Percentiles rank a stretch among this genome's conserved stretches.
phyloP scores from a whole-genome alignment of 2,888 invertebrate species.

The Cylindroiulus punctatus region DNA sequence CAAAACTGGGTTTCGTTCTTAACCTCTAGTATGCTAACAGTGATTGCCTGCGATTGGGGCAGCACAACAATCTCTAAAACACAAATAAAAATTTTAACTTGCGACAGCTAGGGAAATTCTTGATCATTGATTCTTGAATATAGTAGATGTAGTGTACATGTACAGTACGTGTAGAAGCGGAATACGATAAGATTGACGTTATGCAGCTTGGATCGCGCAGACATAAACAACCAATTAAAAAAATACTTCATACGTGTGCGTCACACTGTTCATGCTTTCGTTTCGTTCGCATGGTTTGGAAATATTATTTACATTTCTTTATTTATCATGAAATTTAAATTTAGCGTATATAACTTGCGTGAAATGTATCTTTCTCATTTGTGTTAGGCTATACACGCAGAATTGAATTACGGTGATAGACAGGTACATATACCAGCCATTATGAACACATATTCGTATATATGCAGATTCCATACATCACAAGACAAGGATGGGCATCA shows the following conservation, averaged over 20 bases:
- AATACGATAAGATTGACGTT: no score
- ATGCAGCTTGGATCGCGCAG: no score
- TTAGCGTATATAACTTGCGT: slow-evolving; percentile 27
- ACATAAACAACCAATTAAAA: no score
- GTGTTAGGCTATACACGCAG: not conserved
- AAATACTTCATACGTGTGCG: not conserved
- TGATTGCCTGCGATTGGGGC: no score
- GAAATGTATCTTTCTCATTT: slow-evolving; percentile 36
- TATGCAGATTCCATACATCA: not conserved
- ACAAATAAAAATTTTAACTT: no score
- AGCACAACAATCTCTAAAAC: no score
- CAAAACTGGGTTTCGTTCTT: no score
- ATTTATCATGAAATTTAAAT: slow-evolving; percentile 25
- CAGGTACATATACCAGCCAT: slow-evolving; percentile 34
- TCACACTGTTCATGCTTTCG: not conserved
- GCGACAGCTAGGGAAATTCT: no score
- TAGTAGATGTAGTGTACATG: no score
- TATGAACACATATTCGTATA: not conserved
- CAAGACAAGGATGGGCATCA: slow-evolving; percentile 6
- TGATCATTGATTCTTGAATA: no score
- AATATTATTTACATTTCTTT: slow-evolving; percentile 2
- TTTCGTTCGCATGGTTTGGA: not conserved
- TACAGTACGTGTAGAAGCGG: no score
- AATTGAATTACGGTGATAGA: slow-evolving; percentile 30
- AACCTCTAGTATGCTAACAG: no score